Evolutionary conservation across 1,140 invertebrate species (phyloP).

Genomic region (Apis laboriosa): DNA sequence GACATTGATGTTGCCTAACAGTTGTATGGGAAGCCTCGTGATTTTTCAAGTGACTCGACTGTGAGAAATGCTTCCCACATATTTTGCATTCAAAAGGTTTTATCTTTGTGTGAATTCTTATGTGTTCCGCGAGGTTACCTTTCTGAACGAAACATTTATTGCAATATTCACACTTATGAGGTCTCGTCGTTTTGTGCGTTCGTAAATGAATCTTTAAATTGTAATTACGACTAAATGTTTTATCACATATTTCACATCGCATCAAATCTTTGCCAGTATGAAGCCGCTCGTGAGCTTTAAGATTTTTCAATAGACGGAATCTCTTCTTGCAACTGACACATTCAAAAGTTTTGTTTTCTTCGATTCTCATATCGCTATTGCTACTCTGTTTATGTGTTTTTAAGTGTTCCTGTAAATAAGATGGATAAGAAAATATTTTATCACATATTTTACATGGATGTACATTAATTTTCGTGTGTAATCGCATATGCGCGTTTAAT

Average conservation of each 20-base stretch:
- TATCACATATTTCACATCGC: conserved; percentile 80
- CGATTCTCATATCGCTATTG: neutral
- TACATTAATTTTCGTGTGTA: conserved; percentile 76
- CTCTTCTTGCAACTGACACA: conserved; percentile 73
- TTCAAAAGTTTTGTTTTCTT: conserved; percentile 62
- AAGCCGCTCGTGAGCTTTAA: conserved; percentile 73
- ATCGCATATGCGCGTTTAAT: conserved; percentile 75
- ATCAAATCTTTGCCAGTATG: conserved; percentile 75
- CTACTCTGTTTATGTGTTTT: conserved; percentile 71
- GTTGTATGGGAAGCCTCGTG: conserved; percentile 77
- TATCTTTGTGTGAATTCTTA: conserved; percentile 81
- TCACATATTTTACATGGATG: conserved; percentile 77
- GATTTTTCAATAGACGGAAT: conserved; percentile 75
- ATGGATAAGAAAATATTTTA: conserved; percentile 78
- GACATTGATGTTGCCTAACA: conserved; percentile 75
- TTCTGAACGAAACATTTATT: conserved; percentile 80
- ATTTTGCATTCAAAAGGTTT: conserved; percentile 81
- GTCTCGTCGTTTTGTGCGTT: conserved; percentile 72
- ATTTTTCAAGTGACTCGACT: conserved; percentile 77
- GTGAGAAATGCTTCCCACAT: conserved; percentile 78
- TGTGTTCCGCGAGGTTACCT: conserved; percentile 81
- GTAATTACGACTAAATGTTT: conserved; percentile 75
- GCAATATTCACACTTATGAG: conserved; percentile 81
- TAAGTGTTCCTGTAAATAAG: conserved; percentile 76
- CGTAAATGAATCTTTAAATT: conserved; percentile 76